A percentile compares a stretch with the other conserved stretches of the same genome.
Conservation (phyloP, 2,797 vertebrate genomes). For the Myiotriccus ornatus region DNA sequence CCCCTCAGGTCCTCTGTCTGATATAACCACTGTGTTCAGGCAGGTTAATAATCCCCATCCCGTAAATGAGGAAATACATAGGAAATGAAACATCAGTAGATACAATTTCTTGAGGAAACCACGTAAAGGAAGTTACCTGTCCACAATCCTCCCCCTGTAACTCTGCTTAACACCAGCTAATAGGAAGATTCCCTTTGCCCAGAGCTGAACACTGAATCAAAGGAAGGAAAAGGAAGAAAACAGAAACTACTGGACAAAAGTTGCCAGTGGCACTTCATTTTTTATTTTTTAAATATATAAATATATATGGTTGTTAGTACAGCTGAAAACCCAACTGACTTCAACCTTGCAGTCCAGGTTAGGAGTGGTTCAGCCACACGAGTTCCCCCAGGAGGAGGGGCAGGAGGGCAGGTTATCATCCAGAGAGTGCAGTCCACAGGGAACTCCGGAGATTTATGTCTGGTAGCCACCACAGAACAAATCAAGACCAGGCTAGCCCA, state of each 20-base stretch:
- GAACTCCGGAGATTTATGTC: background rate
- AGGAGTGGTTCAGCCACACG: rapidly evolving
- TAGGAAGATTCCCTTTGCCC: background rate
- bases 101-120: slow-evolving; percentile 13
- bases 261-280: background rate
- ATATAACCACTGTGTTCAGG: background rate
- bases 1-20: slow-evolving; percentile 37
- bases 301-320: background rate
- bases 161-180: background rate
- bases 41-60: slow-evolving; percentile 28
- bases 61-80: background rate
- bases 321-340: background rate
- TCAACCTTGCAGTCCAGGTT: background rate
- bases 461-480: slow-evolving; percentile 3
- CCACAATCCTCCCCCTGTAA: background rate
- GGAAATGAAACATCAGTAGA: slow-evolving; percentile 44
- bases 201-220: background rate
- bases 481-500: background rate
- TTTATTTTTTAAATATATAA: rapidly evolving
- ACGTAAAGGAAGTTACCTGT: background rate
- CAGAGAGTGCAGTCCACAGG: background rate
- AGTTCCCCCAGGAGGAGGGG: background rate
- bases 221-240: background rate
- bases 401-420: background rate
- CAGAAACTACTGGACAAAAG: background rate